Conservation (phyloP, 1,140 invertebrate genomes). For the Mycetomoellerius zeteki region DNA sequence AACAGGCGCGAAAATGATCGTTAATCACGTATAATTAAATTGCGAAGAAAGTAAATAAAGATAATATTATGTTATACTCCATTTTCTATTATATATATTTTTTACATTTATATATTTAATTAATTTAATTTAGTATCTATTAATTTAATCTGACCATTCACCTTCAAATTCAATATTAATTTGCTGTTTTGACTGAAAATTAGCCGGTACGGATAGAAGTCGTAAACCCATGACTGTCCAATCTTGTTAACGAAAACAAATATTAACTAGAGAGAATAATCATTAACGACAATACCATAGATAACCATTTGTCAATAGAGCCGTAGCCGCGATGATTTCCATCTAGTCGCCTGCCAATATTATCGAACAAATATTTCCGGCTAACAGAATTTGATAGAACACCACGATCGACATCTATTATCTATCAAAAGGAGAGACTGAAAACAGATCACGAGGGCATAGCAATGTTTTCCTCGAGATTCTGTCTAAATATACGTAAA, state of each 20-base stretch:
- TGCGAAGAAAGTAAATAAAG: background rate
- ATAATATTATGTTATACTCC: background rate
- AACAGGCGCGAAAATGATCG: background rate
- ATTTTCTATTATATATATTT: background rate
- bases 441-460: background rate
- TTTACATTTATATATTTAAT: background rate
- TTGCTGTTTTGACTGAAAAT: slow-evolving; percentile 35
- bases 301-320: slow-evolving; percentile 30
- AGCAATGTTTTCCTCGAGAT: slow-evolving; percentile 27
- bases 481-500: background rate
- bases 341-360: slow-evolving; percentile 50
- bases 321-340: slow-evolving; percentile 22
- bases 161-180: slow-evolving; percentile 29
- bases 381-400: slow-evolving; percentile 43
- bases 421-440: background rate
- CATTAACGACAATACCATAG: slow-evolving; percentile 42
- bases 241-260: slow-evolving; percentile 50
- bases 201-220: background rate
- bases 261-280: slow-evolving; percentile 55
- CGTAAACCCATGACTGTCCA: background rate
- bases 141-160: background rate
- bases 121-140: background rate
- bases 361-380: slow-evolving; percentile 52
- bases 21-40: background rate
- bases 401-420: slow-evolving; percentile 48